Evolutionary conservation across 53 echinoderm and acorn worm species (phyloP), one percentile per base, ranked within the genome.

Genomic region (Apostichopus leukothele): DNA sequence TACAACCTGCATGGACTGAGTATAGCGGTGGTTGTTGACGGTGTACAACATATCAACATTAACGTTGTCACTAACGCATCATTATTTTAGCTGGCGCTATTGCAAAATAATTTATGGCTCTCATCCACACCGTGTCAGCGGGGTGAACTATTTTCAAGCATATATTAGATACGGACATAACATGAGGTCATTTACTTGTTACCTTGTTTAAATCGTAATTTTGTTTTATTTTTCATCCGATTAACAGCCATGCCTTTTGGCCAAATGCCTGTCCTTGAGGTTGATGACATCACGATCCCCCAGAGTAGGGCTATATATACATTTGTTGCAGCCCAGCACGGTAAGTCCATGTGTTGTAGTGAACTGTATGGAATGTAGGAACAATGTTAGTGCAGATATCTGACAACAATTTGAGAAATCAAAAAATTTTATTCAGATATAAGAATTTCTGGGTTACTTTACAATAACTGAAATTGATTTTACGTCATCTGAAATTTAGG

Each of bases 281-380:
- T 76, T 27, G 76, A 76, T 23, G 76, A 50, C 5, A 18, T 27
- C 12, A 50, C 12, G 6, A 8, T 76, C 8, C 76, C 76, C 25
- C 76, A 76, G 5, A 76, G 76, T 22, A 50, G 10, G 6, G 76
- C 76, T 9, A 76, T 76, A 7, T 76, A 12, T 22, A 22, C 20
- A 23, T 76, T 76, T 23, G 76, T 76, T 12, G 76, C 76, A 27
- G 26, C 26, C 12, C 26, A 76, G 11, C 76, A 76, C 76, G 76
- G 76, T 76, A 76, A 20, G 76, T 27, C 50, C 25, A 19, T 76
- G 39, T 39, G 39, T 39, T 39, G 39, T 39, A 39, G 39, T 39
- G 39, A 39, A 39, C 39, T 39, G 39, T 39, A 39, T 63, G 63
- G 63, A 63, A 63, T 63, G 7, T 61, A 16, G 7, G 7, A 63